Conservation (phyloP, 2,888 invertebrate species). For the Ophion ellenae region DNA sequence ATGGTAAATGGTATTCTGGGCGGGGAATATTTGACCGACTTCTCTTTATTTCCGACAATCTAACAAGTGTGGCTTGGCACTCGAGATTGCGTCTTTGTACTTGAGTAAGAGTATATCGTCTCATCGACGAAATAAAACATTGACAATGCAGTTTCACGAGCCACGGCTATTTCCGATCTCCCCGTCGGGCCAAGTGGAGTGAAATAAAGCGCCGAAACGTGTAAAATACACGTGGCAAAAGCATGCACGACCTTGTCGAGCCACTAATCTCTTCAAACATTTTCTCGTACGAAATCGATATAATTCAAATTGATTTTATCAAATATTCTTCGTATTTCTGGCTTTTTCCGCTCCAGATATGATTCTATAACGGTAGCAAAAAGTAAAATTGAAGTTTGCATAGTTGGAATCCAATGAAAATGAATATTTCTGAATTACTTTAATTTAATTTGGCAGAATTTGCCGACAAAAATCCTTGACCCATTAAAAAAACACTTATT, state of each 20-base stretch:
- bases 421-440: too few relatives aligned
- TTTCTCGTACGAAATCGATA: neutral
- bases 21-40: neutral
- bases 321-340: neutral
- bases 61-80: conserved; percentile 42
- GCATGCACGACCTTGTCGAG: conserved; percentile 28
- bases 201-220: conserved; percentile 11
- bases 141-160: conserved; percentile 17
- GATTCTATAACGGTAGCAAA: too few relatives aligned
- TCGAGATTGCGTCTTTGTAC: neutral
- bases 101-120: conserved; percentile 8
- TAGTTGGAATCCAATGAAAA: too few relatives aligned
- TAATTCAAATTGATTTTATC: neutral
- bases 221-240: conserved; percentile 21
- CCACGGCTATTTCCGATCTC: conserved; percentile 31
- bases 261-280: neutral
- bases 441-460: too few relatives aligned
- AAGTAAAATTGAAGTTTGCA: too few relatives aligned
- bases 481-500: too few relatives aligned
- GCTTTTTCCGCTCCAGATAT: too few relatives aligned
- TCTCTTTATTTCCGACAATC: conserved; percentile 22
- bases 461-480: too few relatives aligned
- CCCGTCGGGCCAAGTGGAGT: conserved; percentile 24
- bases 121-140: conserved; percentile 30
- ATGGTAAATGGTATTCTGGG: neutral